Base-by-base conservation (phyloP, 2,888 invertebrate genomes). In the Torymus auratus region DNA sequence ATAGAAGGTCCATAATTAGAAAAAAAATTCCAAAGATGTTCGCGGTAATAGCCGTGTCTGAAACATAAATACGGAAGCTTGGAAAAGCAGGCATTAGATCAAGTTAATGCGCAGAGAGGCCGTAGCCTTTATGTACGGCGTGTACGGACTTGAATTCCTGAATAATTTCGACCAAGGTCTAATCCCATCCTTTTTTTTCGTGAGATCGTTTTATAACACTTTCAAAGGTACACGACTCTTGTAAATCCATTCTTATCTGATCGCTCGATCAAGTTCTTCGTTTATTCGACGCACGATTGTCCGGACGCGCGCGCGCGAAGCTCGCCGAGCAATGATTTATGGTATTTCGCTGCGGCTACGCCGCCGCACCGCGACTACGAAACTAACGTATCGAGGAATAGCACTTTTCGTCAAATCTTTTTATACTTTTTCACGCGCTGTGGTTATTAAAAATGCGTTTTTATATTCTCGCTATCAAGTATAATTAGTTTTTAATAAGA, bases 191-290 rank as follows among this genome's bases (percentile, higher is more conserved):
- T 73, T 28, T 41, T 78, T 65, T 62, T 72, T 70, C 77, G 78
- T 75, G 75, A 82, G 81, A 83, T 83, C 83, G 73, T 81, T 81
- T 81, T 81, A 81, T 83, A 83, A 81, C 81, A 83, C 83, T 83
- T 81, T 72, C 79, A 64, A 56, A 78, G 71, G 76, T 73, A 67
- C 81, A 68, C 81, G 83, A 81, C 61, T 83, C 83, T 83, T 83
- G 83, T 83, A 81, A 83, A 83, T 81, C 56, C 73, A 65, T 60
- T 67, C 80, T 83, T 83, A 83, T 83, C 83, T 83, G 81, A 81
- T 76, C 72, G 64, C 72, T 76, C 81, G 80, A 83, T 83, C 83
- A 78, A 78, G 72, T 81, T 81, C 80, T 72, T 71, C 68, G 83
- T 65, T 81, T 68, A 81, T 83, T 83, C 83, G 78, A 81, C 81